These are phyloP conservation scores for Lycaon pictus DNA, from an alignment of 2,113 vertebrate species.

Conservation along the genomic window DNA sequence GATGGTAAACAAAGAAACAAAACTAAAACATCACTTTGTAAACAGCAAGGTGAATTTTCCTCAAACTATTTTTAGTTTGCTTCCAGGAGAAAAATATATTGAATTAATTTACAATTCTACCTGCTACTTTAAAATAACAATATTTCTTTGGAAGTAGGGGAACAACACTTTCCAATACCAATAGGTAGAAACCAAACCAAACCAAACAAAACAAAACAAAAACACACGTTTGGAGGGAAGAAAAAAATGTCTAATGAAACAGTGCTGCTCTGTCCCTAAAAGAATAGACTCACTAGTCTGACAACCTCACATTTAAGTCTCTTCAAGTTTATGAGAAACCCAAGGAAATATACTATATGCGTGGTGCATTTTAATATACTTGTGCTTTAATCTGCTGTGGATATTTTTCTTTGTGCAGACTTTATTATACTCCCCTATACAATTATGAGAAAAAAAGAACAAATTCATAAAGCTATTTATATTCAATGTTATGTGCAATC, in stretches of 20 bases:
- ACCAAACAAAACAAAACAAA: not conserved
- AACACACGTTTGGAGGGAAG: not conserved
- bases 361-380: not conserved
- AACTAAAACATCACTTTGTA: not conserved
- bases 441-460: not conserved
- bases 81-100: not conserved
- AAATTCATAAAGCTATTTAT: conserved; percentile 8
- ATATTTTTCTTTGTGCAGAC: not conserved
- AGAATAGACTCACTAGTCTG: not conserved
- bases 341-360: not conserved
- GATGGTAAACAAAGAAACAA: conserved; percentile 27
- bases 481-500: not conserved
- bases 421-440: not conserved
- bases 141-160: not conserved
- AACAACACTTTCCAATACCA: not conserved
- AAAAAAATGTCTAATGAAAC: not conserved
- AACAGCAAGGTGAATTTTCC: not conserved
- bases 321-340: not conserved
- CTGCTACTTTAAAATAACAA: conserved; percentile 14
- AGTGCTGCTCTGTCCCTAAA: not conserved
- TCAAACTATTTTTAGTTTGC: not conserved
- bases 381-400: not conserved
- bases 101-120: conserved; percentile 5
- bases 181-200: not conserved
- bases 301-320: not conserved